A percentile compares a stretch with the other conserved stretches of the same genome.
Evolutionary conservation across 2,797 vertebrate genomes (phyloP).

Genomic region (Manis javanica): DNA sequence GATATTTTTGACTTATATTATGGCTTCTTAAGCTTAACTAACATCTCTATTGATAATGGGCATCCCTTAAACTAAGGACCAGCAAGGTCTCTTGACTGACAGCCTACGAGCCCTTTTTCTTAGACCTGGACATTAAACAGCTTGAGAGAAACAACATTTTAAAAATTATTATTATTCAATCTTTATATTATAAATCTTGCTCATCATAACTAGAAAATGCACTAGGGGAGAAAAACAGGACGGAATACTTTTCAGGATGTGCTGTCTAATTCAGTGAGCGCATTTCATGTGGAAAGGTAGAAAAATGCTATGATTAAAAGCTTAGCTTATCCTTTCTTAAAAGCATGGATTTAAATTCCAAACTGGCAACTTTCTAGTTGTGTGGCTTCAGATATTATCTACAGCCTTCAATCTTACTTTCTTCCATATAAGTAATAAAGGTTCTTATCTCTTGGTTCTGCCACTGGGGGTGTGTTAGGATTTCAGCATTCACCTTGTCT

Average conservation of each 20-base stretch:
- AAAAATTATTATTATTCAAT: not conserved
- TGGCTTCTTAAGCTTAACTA: not conserved
- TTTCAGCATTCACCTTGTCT: not conserved
- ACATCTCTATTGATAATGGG: not conserved
- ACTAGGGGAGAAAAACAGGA: not conserved
- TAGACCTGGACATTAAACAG: not conserved
- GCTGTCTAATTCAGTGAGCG: not conserved
- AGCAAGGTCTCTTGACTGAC: not conserved
- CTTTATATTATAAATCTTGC: not conserved
- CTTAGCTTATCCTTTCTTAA: not conserved
- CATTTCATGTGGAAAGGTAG: not conserved
- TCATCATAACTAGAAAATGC: not conserved
- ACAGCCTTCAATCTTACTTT: not conserved
- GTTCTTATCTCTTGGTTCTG: not conserved
- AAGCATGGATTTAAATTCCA: not conserved
- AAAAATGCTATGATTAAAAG: not conserved
- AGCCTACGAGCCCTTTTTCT: not conserved
- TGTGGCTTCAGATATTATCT: not conserved
- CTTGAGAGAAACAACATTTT: not conserved
- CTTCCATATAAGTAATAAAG: not conserved
- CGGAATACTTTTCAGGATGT: not conserved
- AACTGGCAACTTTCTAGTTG: not conserved
- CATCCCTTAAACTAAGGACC: not conserved
- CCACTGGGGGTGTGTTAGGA: too few relatives aligned
- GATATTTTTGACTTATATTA: not conserved